phyloP scores from a whole-genome alignment of 2,888 invertebrate species.

The Eurytoma californica region DNA sequence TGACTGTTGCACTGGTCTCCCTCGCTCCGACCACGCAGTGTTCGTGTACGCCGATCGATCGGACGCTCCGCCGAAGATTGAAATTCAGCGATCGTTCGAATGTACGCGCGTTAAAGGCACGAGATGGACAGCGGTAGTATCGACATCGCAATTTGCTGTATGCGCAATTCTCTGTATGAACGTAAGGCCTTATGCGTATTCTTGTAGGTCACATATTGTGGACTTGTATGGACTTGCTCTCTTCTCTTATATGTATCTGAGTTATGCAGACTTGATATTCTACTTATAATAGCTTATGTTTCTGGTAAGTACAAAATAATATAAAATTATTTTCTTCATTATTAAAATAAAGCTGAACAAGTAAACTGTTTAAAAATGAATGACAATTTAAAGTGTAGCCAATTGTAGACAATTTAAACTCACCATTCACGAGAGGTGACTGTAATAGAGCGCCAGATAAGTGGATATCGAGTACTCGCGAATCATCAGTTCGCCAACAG shows the following conservation, averaged over 20 bases:
- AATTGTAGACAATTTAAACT: too few species aligned
- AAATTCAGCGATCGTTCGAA: conserved; percentile 5
- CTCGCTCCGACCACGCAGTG: not conserved
- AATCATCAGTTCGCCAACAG: conserved; percentile 8
- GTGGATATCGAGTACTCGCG: not conserved
- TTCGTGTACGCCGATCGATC: conserved; percentile 32
- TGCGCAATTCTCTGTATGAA: conserved; percentile 21
- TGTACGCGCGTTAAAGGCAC: not conserved
- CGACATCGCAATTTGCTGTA: conserved; percentile 35
- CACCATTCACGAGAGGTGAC: too few species aligned
- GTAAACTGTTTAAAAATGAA: too few species aligned
- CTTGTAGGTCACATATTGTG: too few species aligned
- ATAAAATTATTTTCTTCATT: too few species aligned
- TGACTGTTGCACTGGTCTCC: conserved; percentile 22
- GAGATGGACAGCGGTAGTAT: not conserved
- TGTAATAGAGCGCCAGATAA: not conserved
- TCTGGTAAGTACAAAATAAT: too few species aligned
- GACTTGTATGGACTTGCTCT: too few species aligned
- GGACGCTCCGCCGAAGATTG: conserved; percentile 23
- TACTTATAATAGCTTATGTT: too few species aligned
- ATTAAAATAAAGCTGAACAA: too few species aligned
- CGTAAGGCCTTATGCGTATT: not conserved
- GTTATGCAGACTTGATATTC: too few species aligned
- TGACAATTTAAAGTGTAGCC: too few species aligned
- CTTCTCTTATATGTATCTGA: too few species aligned